Conservation (phyloP, 2,113 vertebrate species). For the Sphyrna mokarran region DNA sequence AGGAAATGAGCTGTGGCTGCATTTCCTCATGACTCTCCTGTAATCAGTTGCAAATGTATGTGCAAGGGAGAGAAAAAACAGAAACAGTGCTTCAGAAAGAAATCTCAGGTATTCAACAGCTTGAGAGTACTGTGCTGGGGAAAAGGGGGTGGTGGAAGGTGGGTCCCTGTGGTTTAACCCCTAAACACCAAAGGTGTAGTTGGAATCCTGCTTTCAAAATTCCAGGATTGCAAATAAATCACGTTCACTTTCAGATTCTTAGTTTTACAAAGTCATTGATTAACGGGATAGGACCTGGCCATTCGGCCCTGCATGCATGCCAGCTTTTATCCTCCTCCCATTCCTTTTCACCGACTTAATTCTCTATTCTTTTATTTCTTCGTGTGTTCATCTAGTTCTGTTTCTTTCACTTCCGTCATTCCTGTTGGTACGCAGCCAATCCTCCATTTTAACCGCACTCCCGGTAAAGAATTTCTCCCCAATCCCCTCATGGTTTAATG, state of each 20-base stretch:
- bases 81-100: constrained; percentile 5
- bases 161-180: not conserved
- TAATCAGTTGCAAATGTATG: constrained; percentile 29
- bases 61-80: not conserved
- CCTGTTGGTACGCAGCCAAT: too few relatives aligned
- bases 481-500: not conserved
- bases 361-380: not conserved
- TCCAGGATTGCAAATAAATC: not conserved
- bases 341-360: not conserved
- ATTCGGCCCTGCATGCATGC: not conserved
- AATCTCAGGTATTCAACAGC: not conserved
- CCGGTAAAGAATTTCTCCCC: not conserved
- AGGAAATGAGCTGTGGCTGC: constrained; percentile 68
- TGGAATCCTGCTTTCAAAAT: not conserved
- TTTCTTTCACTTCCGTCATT: not conserved
- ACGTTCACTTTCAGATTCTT: not conserved
- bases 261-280: too few relatives aligned
- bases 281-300: too few relatives aligned
- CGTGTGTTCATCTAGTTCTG: not conserved
- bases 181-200: not conserved
- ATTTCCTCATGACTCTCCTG: constrained; percentile 52
- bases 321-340: not conserved
- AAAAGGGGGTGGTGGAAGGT: not conserved
- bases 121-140: not conserved
- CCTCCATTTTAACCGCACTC: not conserved